Percentiles rank a stretch among this genome's conserved stretches.
These are phyloP conservation scores for Cataglyphis albicans DNA, from an alignment of 2,888 invertebrate genomes.

Conservation along the genomic window DNA sequence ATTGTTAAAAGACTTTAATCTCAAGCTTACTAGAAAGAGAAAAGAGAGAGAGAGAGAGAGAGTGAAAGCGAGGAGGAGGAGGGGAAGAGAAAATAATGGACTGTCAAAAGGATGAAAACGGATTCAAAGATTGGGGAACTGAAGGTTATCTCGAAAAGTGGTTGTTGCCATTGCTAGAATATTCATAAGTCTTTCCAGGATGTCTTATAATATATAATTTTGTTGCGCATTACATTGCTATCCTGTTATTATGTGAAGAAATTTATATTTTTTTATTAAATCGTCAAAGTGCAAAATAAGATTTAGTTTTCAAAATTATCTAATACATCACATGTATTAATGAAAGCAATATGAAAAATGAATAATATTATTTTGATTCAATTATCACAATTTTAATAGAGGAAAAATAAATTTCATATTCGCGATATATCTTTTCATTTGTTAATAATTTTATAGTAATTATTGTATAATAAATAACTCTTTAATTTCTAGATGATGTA, in stretches of 20 bases:
- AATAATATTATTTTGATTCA: not conserved
- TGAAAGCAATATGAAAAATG: not conserved
- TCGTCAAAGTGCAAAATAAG: not conserved
- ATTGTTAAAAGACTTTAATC: conserved; percentile 45
- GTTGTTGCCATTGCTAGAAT: conserved; percentile 64
- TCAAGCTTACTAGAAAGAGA: conserved; percentile 9
- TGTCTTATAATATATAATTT: conserved; percentile 60
- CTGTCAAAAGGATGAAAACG: not conserved
- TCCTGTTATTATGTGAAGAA: conserved; percentile 54
- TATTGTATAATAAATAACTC: not conserved
- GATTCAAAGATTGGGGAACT: conserved; percentile 64
- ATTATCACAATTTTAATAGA: not conserved
- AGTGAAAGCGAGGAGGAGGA: conserved; percentile 14
- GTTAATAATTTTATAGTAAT: not conserved
- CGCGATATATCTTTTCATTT: not conserved
- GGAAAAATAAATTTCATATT: not conserved
- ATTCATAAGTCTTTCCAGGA: conserved; percentile 62
- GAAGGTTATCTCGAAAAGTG: conserved; percentile 74
- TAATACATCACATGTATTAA: not conserved
- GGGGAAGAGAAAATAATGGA: conserved; percentile 40
- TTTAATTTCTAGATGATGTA: not conserved
- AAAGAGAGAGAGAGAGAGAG: conserved; percentile 36
- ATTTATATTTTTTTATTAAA: conserved; percentile 59
- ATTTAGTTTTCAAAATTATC: not conserved
- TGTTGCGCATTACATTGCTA: conserved; percentile 51